A percentile compares a stretch with the other conserved stretches of the same genome.
These are phyloP conservation scores for Myotis lucifugus DNA, from an alignment of 2,113 vertebrate species.

Conservation along the genomic window DNA sequence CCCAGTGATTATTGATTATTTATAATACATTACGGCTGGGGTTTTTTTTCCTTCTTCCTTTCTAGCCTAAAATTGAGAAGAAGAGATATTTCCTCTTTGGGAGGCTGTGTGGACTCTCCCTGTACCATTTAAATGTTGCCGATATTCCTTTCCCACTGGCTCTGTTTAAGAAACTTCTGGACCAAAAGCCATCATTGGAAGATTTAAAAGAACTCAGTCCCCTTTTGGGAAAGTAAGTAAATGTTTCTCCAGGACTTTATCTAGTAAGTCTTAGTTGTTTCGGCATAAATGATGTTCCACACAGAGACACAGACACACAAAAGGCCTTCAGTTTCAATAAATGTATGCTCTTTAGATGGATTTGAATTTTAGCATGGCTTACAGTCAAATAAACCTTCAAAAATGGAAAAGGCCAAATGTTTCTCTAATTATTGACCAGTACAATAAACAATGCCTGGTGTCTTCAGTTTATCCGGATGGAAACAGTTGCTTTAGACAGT, in stretches of 20 bases:
- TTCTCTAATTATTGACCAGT: background rate
- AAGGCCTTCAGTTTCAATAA: background rate
- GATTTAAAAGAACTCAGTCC: constrained; percentile 96
- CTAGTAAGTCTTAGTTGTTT: background rate
- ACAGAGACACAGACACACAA: background rate
- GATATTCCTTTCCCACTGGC: constrained; percentile 94
- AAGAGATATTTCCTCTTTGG: constrained; percentile 84
- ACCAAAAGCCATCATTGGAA: constrained; percentile 88
- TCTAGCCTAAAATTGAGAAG: constrained; percentile 65
- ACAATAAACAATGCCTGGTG: background rate
- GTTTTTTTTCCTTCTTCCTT: background rate
- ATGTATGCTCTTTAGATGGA: background rate
- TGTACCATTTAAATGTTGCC: constrained; percentile 94
- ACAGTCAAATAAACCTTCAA: constrained; percentile 17
- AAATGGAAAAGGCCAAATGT: background rate
- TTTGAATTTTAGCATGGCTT: constrained; percentile 1
- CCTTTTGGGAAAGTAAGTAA: constrained; percentile 91
- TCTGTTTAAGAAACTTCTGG: constrained; percentile 95
- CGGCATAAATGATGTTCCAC: background rate
- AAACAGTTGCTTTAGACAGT: constrained; percentile 5
- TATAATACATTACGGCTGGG: background rate
- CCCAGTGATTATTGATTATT: background rate
- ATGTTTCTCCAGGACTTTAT: background rate
- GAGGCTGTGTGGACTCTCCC: constrained; percentile 80
- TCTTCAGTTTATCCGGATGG: constrained; percentile 3